Conservation (phyloP, 2,797 vertebrate genomes). For the Falco rusticolus region DNA sequence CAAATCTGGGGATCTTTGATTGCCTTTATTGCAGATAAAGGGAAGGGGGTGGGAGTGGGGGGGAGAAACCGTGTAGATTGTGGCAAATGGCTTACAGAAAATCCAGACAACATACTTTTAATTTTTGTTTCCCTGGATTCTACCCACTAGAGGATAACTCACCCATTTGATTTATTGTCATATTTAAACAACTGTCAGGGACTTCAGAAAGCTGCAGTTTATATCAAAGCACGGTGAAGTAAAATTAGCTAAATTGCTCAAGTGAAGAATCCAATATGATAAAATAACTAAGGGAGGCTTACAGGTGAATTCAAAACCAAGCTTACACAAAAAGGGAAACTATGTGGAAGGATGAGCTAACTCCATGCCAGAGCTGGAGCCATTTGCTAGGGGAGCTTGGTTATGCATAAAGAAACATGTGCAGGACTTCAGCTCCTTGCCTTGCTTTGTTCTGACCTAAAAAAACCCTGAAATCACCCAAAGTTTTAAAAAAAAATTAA, state of each 20-base stretch:
- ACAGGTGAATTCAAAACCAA: not conserved
- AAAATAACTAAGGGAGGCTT: not conserved
- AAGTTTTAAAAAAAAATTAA: not conserved
- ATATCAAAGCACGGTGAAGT: not conserved
- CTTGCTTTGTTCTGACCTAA: not conserved
- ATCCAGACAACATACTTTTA: not conserved
- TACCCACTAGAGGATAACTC: not conserved
- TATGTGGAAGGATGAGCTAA: not conserved
- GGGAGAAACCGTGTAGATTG: not conserved
- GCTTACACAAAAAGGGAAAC: not conserved
- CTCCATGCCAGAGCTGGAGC: not conserved
- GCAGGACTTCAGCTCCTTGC: not conserved
- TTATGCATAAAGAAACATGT: not conserved
- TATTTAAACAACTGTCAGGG: not conserved
- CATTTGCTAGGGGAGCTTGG: not conserved
- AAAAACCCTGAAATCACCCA: not conserved
- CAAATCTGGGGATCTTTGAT: not conserved
- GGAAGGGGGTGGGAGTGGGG: not conserved
- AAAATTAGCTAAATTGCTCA: conserved; percentile 7
- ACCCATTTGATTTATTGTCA: not conserved
- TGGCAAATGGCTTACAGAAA: not conserved
- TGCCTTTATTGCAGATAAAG: not conserved
- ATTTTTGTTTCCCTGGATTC: not conserved
- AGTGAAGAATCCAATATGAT: not conserved
- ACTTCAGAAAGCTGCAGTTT: not conserved